Percentiles rank a stretch among this genome's conserved stretches.
Conservation (phyloP, 2,113 vertebrate genomes). For the Haliaeetus leucogaster region DNA sequence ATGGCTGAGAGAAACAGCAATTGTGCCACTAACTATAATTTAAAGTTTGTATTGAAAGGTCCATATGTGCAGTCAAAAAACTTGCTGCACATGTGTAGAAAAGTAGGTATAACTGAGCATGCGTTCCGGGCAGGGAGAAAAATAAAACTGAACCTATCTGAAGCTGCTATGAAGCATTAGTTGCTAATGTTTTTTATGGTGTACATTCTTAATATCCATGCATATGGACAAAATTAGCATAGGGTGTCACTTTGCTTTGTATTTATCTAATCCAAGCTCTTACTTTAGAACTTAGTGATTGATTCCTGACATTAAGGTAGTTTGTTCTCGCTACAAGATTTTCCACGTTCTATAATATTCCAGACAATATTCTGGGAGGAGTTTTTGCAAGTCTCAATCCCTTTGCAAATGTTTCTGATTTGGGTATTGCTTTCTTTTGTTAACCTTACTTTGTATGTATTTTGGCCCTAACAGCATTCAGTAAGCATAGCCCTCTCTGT, state of each 20-base stretch:
- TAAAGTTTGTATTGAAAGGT: background rate
- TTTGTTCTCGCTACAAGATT: background rate
- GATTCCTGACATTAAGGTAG: background rate
- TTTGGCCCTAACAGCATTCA: background rate
- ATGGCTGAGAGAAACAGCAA: background rate
- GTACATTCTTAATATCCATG: background rate
- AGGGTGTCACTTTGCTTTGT: background rate
- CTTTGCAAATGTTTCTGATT: background rate
- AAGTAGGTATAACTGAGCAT: background rate
- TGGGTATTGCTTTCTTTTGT: background rate
- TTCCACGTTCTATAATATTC: background rate
- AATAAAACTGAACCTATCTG: background rate
- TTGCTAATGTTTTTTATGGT: background rate
- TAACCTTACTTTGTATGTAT: background rate
- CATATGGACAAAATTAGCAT: background rate
- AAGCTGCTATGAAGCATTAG: background rate
- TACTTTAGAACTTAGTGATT: background rate
- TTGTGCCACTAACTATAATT: background rate
- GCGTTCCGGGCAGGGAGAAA: background rate
- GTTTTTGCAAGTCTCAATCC: background rate
- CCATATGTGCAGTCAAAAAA: background rate
- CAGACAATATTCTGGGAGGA: background rate
- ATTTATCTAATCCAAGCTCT: background rate
- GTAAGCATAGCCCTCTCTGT: background rate
- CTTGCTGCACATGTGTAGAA: rapidly evolving